A percentile compares a stretch with the other conserved stretches of the same genome.
Evolutionary conservation across 2,113 vertebrate genomes (phyloP).

Genomic region (Pteropus alecto): DNA sequence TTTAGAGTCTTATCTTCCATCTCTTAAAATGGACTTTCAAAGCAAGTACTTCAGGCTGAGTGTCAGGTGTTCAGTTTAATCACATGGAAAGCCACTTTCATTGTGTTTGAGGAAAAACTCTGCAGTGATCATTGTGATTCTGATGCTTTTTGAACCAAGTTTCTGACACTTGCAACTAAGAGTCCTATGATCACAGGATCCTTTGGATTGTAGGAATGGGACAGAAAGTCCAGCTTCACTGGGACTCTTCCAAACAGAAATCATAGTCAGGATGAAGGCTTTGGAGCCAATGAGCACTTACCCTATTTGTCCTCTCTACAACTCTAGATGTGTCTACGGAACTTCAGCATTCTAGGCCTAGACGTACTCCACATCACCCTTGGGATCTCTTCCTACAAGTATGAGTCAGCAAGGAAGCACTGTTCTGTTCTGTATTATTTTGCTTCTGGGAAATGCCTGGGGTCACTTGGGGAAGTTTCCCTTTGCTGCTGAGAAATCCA

Average conservation of each 20-base stretch:
- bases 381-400: neutral
- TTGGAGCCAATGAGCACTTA: neutral
- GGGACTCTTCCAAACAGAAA: neutral
- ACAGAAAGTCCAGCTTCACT: neutral
- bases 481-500: neutral
- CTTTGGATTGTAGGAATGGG: neutral
- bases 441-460: neutral
- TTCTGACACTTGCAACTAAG: neutral
- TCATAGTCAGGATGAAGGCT: neutral
- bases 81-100: neutral
- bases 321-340: neutral
- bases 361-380: neutral
- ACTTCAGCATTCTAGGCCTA: neutral
- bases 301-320: neutral
- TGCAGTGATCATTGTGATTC: neutral
- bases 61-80: neutral
- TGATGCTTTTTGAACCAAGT: neutral
- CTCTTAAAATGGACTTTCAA: neutral
- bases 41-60: neutral
- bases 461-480: neutral
- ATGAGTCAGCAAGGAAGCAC: neutral
- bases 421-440: neutral
- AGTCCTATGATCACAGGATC: neutral
- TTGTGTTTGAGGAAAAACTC: neutral
- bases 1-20: neutral